Base-by-base conservation (phyloP, 2,113 vertebrate species). In the Butastur rufipennis region DNA sequence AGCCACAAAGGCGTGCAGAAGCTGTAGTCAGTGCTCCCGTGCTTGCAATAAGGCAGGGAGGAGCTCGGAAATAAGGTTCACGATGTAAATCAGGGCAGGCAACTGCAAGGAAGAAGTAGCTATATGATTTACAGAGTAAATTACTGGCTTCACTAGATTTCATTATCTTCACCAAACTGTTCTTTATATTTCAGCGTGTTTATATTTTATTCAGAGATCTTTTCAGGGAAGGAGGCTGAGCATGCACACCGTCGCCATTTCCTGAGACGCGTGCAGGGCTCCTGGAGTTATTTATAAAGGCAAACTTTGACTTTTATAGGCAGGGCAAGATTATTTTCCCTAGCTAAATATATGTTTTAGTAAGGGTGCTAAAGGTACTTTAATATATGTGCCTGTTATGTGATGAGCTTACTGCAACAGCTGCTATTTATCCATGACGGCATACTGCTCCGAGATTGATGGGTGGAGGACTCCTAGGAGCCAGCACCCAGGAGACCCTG, bases 301-400 rank as follows among this genome's bases (percentile, higher is more conserved):
- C 89, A 95, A 93, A 97, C 86, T 95, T 94, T 93, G 96, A 95
- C 95, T 95, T 96, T 96, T 95, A 95, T 97, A 95, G 93, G 66
- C 91, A 94, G 83, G 78, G 89, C 7, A 38, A 91, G 94, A 95
- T 96, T 97, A 91, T 96, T 94, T 97, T 94, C 86, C 94, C 93
- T 94, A 83, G 94, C 93, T 96, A 97, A 95, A 97, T 96, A 97
- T 94, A 96, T 90, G 93, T 97, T 96, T 96, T 96, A 91, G 90
- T 93, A 92, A 97, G 86, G 80, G 94, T 95, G 93, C 45, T 94
- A 96, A 93, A 96, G 93, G 86, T 95, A 52, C 78, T 87, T 91
- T 89, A 97, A 95, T 96, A 95, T 95, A 97, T 77, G 86, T 95
- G 89, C 58, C 58, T 96, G 94, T 87, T 97, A 97, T 85, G 84